phyloP scores from a whole-genome alignment of 2,113 vertebrate species.

The Silurus asotus region DNA sequence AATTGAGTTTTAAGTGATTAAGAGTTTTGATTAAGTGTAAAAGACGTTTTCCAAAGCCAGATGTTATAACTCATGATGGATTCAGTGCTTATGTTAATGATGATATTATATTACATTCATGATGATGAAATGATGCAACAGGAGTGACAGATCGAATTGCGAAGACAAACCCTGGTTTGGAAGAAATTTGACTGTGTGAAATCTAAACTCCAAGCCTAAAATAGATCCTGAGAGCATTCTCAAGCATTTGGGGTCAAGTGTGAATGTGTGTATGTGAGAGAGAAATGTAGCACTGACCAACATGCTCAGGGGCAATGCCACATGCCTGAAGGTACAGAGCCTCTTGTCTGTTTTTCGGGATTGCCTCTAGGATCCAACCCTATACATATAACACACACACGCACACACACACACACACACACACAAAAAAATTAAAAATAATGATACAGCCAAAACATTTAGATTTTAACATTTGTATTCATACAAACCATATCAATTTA shows the following conservation, averaged over 20 bases:
- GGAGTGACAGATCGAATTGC: background rate
- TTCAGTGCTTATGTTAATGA: background rate
- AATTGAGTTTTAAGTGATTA: background rate
- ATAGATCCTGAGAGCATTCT: background rate
- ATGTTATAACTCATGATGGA: background rate
- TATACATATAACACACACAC: constrained; percentile 61
- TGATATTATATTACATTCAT: background rate
- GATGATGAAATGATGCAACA: background rate
- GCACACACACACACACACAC: background rate
- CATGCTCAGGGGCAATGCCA: constrained; percentile 81
- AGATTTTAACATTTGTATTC: background rate
- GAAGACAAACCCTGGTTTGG: background rate
- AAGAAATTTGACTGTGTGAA: background rate
- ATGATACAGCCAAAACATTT: background rate
- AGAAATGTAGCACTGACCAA: constrained; percentile 73
- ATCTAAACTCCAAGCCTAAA: background rate
- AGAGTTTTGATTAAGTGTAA: background rate
- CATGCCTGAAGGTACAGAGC: constrained; percentile 78
- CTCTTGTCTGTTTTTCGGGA: constrained; percentile 81
- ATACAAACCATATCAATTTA: constrained; percentile 25
- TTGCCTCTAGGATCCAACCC: constrained; percentile 91
- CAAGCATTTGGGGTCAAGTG: background rate
- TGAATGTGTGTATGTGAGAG: background rate
- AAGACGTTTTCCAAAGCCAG: background rate
- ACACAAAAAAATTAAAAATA: background rate